Evolutionary conservation across 2,113 vertebrate genomes (phyloP), one percentile per base, ranked within the genome.

Genomic region (Tetrax tetrax): DNA sequence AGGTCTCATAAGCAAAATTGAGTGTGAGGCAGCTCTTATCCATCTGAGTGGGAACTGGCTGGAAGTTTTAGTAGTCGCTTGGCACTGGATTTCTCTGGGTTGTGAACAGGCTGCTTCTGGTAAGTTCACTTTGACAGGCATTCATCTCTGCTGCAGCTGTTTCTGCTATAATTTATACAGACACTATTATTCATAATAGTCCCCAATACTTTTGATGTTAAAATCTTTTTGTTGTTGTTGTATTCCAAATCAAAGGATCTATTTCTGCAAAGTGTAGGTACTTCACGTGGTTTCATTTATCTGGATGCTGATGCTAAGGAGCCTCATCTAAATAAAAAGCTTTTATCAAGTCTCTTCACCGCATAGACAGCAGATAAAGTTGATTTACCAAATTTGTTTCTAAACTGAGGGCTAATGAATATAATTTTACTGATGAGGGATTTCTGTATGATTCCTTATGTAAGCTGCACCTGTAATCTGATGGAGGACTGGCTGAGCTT

Each of bases 341-440:
- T 88, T 63, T 74, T 93, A 96, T 93, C 68, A 43, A 95, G 50
- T 86, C 92, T 94, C 74, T 84, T 94, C 79, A 86, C 54, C 71
- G 50, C 71, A 90, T 79, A 90, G 85, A 84, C 28, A 77, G 91
- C 59, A 90, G 94, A 92, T 92, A 74, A 94, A 96, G 89, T 86
- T 96, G 89, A 83, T 86, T 97, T 95, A 92, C 83, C 71, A 77
- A 59, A 41, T 77, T 92, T 54, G 3, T 86, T 93, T 93, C 86
- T 69, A 90, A 93, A 88, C 88, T 61, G 83, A 38, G 37, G 71
- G 71, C 59, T 95, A 93, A 95, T 96, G 71, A 95, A 95, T 92
- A 45, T 88, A 59, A 96, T 95, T 95, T 92, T 95, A 90, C 86
- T 77, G 85, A 86, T 86, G 88, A 96, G 70, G 66, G 94, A 95